A percentile compares a stretch with the other conserved stretches of the same genome.
These are phyloP conservation scores for Enteromius afrohamiltoni DNA, from an alignment of 2,797 vertebrate species.

Conservation along the genomic window DNA sequence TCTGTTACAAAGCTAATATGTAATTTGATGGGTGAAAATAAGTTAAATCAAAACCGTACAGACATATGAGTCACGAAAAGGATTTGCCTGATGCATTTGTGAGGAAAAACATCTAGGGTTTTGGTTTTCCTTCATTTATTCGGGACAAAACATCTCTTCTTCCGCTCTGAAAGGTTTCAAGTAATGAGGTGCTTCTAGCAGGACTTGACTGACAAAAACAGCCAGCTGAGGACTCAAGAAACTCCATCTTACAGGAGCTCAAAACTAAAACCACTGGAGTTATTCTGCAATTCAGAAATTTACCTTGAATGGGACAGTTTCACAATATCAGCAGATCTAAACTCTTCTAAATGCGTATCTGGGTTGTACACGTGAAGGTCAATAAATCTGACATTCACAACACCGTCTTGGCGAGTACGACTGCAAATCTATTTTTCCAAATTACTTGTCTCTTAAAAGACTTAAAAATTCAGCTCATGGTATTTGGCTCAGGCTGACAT, in stretches of 20 bases:
- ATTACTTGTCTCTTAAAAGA: constrained; percentile 1
- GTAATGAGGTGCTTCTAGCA: not conserved
- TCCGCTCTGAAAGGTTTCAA: not conserved
- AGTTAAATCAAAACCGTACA: not conserved
- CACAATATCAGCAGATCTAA: not conserved
- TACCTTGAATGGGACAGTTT: not conserved
- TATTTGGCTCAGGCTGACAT: constrained; percentile 49
- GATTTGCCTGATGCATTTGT: not conserved
- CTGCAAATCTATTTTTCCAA: constrained; percentile 26
- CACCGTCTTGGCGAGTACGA: not conserved
- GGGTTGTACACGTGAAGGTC: constrained; percentile 10
- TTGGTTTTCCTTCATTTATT: not conserved
- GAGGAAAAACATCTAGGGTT: constrained; percentile 1
- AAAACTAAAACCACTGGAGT: not conserved
- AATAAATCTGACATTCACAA: constrained; percentile 31
- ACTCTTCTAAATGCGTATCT: not conserved
- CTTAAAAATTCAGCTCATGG: constrained; percentile 34
- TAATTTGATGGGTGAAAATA: not conserved
- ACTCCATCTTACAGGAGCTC: constrained; percentile 4
- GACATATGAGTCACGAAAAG: not conserved
- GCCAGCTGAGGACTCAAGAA: not conserved
- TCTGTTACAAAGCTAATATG: not conserved
- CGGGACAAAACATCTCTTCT: not conserved
- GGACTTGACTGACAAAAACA: constrained; percentile 22
- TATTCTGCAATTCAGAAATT: not conserved